A percentile compares a stretch with the other conserved stretches of the same genome.
phyloP scores from a whole-genome alignment of 1,140 invertebrate species.

The Ruditapes philippinarum region DNA sequence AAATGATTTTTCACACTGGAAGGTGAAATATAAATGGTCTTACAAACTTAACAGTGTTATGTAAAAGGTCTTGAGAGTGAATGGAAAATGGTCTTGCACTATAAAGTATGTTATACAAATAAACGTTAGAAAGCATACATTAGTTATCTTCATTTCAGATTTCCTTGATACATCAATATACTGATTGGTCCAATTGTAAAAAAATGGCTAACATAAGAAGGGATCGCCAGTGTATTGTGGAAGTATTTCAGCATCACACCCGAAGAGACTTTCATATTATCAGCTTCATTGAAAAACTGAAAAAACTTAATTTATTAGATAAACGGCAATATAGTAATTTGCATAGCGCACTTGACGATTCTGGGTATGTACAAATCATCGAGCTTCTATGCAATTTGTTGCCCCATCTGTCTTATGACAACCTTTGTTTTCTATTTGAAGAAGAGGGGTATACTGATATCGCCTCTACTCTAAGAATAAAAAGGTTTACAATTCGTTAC shows the following conservation, averaged over 20 bases:
- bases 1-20: no score
- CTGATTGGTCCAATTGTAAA: no score
- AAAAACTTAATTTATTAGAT: not conserved
- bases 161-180: no score
- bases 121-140: no score
- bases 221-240: not conserved
- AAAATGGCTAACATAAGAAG: not conserved
- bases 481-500: not conserved
- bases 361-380: not conserved
- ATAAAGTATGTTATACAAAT: no score
- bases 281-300: not conserved
- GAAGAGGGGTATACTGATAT: slow-evolving; percentile 13
- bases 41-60: no score
- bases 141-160: no score
- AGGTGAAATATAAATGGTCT: no score
- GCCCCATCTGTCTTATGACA: not conserved
- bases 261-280: not conserved
- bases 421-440: not conserved
- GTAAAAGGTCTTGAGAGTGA: no score
- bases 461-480: not conserved
- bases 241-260: not conserved
- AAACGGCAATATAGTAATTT: not conserved
- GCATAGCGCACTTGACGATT: not conserved
- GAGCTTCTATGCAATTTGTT: not conserved
- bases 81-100: no score